These are phyloP conservation scores for Sprattus sprattus DNA, from an alignment of 2,113 vertebrate species.

Conservation along the genomic window DNA sequence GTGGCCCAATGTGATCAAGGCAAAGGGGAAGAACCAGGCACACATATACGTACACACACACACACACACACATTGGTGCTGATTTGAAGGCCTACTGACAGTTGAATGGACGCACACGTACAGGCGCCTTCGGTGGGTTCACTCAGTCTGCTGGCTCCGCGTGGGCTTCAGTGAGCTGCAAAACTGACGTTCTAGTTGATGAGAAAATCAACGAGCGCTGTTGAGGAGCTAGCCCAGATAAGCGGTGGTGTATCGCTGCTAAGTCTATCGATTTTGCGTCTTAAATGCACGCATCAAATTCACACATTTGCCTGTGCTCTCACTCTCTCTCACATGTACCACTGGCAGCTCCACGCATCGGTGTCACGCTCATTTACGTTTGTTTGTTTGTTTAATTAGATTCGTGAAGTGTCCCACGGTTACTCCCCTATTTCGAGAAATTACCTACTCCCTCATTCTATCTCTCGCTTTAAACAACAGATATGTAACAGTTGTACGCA, in stretches of 20 bases:
- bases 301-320: neutral
- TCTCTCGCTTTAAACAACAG: conserved; percentile 56
- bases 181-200: conserved; percentile 10
- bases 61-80: neutral
- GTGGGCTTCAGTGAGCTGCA: neutral
- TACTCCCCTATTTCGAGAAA: conserved; percentile 7
- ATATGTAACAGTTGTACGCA: neutral
- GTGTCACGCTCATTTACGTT: too few relatives aligned
- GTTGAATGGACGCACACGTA: neutral
- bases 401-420: neutral
- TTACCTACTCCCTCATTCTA: conserved; percentile 56
- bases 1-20: neutral
- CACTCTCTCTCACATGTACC: neutral
- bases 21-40: neutral
- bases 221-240: neutral
- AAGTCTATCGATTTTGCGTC: neutral
- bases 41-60: neutral
- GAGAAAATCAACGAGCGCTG: neutral
- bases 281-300: neutral
- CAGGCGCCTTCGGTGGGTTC: neutral
- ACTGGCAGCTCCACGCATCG: neutral
- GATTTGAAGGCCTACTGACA: neutral
- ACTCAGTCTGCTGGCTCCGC: neutral
- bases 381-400: neutral
- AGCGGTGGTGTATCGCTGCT: neutral